Base-by-base conservation (phyloP, 1,140 invertebrate species). In the Meloidogyne exigua region DNA sequence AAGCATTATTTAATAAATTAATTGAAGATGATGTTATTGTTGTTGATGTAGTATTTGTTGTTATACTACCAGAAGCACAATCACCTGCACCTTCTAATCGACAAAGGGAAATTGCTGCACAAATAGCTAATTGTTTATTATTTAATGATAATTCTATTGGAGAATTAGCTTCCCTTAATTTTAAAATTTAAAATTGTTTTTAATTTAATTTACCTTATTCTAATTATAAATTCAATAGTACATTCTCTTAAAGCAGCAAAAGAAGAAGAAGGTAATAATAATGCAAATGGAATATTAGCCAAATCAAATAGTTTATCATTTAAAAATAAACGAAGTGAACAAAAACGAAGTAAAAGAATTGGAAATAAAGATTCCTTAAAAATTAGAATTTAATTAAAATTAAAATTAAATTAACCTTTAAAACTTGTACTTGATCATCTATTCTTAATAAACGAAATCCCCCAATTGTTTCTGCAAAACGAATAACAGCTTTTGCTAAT, bases 71-170 rank as follows among this genome's bases (percentile, higher is more conserved):
- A 12, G 72, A 62, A 36, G 72, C 72, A 57, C 36, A 36, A 2
- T 73, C 72, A 13, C 72, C 72, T 1, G 72, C 72, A 26, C 65
- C 67, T 10, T 72, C 80, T 32, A 66, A 39, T 36, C 81, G 80
- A 44, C 80, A 81, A 66, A 80, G 32, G 15, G 78, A 76, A n/a
- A 82, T 25, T n/a, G 79, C 79, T 25, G 79, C 57, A 57, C 83
- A 72, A 0, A 98, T 90, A 36, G 94, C 95, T 39, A 73, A 65
- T 64, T 73, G 57, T 28, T 65, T 62, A 62, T 73, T 49, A 12
- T 44, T 28, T 13, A 65, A 49, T 36, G 57, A 13, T 65, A 73
- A 21, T 13, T 73, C 72, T 23, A 65, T 65, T 15, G 72, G 72
- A 26, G 57, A 23, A 26, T n/a, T 44, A 62, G 72, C 72, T 73